Conservation (phyloP, 2,888 invertebrate species). For the Parnassius apollo region DNA sequence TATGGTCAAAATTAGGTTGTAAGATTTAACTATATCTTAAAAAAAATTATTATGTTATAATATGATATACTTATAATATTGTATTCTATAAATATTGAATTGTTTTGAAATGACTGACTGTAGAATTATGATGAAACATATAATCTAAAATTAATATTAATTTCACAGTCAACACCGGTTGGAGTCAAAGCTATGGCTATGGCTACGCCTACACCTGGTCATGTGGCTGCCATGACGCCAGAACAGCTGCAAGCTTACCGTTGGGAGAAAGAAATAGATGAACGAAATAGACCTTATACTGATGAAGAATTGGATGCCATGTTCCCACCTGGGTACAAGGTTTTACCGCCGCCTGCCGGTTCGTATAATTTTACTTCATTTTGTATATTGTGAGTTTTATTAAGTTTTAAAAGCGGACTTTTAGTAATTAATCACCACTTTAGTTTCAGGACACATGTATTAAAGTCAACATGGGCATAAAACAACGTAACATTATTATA, state of each 20-base stretch:
- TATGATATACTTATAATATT: too few species aligned
- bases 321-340: conserved; percentile 99
- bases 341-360: conserved; percentile 96
- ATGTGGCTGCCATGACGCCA: conserved; percentile 98
- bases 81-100: too few species aligned
- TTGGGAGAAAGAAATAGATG: conserved; percentile 99
- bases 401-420: conserved; percentile 44
- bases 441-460: conserved; percentile 79
- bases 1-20: too few species aligned
- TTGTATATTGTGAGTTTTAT: conserved; percentile 5
- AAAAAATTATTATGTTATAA: too few species aligned
- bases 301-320: conserved; percentile 98
- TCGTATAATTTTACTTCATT: conserved; percentile 41
- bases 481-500: conserved; percentile 37
- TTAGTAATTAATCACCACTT: conserved; percentile 71
- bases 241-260: conserved; percentile 99
- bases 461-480: conserved; percentile 44
- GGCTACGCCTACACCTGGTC: conserved; percentile 98
- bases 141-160: background rate
- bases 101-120: too few species aligned
- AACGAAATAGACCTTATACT: conserved; percentile 96
- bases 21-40: too few species aligned
- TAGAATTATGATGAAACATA: too few species aligned
- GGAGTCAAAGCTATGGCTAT: conserved; percentile 98
- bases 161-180: conserved; percentile 86